Base-by-base conservation (phyloP, 2,888 invertebrate species). In the Dione juno region DNA sequence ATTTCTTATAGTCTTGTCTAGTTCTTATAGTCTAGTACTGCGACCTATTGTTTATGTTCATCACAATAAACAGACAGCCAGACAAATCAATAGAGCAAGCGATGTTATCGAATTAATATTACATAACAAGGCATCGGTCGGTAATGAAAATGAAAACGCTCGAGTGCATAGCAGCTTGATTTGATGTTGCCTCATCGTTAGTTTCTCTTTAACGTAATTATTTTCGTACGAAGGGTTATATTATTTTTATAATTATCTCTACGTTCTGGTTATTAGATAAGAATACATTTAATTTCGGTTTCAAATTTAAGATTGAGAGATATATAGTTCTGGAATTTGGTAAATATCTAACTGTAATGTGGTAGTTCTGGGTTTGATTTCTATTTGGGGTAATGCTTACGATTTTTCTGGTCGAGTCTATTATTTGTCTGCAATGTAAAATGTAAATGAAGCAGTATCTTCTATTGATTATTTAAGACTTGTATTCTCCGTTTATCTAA, bases 61-160 rank as follows among this genome's bases (percentile, higher is more conserved):
- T 73, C 71, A 48, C 57, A 66, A 69, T 73, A 72, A 77, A 69
- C 59, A 72, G 69, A 74, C 66, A 70, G 77, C 74, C 79, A 79
- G 82, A 86, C 81, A 81, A 87, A 84, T 87, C 87, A 87, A 88
- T 87, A 82, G 79, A 79, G 76, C 78, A 76, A 67, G 67, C 82
- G 90, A 92, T 92, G 79, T 82, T 88, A 92, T 91, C 91, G 74
- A 82, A 83, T 82, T 85, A 88, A 86, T 86, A 84, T 88, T 87
- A 88, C 86, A 88, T 83, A 89, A 88, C 86, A 84, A 83, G 80
- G 75, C 83, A 80, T 81, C 82, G 81, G 76, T 78, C 79, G 75
- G 78, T 85, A 85, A 85, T 85, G 82, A 84, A 83, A 85, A 88
- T 69, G 40, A 84, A 87, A 87, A 86, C 83, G 82, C 35, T 54